Evolutionary conservation across 2,888 invertebrate species (phyloP).

Genomic region (Sycophila texana): DNA sequence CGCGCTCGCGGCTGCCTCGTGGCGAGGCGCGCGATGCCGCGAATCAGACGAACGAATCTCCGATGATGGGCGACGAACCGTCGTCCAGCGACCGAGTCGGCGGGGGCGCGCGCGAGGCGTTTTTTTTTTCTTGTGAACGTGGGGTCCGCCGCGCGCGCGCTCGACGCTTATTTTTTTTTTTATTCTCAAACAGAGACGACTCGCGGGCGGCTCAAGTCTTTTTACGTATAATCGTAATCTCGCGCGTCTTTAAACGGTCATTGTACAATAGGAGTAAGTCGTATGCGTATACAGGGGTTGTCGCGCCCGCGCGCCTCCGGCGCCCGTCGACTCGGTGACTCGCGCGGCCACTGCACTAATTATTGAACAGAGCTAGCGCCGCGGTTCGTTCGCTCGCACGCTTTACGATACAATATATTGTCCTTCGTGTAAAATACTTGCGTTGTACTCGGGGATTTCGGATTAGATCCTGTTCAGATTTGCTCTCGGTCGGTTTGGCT

Average conservation of each 20-base stretch:
- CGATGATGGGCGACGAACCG: neutral
- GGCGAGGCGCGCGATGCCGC: slow-evolving; percentile 52
- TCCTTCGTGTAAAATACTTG: slow-evolving; percentile 53
- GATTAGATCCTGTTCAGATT: slow-evolving; percentile 7
- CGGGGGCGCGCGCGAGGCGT: slow-evolving; percentile 56
- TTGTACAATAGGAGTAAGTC: slow-evolving; percentile 37
- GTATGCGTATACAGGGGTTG: slow-evolving; percentile 26
- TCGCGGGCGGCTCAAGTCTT: neutral
- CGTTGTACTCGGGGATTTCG: slow-evolving; percentile 39
- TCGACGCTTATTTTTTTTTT: slow-evolving; percentile 2
- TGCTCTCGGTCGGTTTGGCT: neutral
- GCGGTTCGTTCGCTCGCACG: slow-evolving; percentile 15
- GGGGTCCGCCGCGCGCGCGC: neutral
- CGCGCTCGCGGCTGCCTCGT: slow-evolving; percentile 66
- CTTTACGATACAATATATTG: slow-evolving; percentile 45
- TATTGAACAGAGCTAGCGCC: neutral
- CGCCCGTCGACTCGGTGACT: slow-evolving; percentile 7
- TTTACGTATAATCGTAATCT: slow-evolving; percentile 16
- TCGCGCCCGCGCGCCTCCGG: slow-evolving; percentile 25
- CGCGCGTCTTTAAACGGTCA: neutral
- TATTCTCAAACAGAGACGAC: slow-evolving; percentile 16
- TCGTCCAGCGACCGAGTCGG: neutral
- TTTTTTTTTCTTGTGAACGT: slow-evolving; percentile 20
- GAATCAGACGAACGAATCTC: neutral
- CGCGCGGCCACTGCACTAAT: slow-evolving; percentile 12